Evolutionary conservation across 2,113 vertebrate genomes (phyloP).

Genomic region (Sander lucioperca): DNA sequence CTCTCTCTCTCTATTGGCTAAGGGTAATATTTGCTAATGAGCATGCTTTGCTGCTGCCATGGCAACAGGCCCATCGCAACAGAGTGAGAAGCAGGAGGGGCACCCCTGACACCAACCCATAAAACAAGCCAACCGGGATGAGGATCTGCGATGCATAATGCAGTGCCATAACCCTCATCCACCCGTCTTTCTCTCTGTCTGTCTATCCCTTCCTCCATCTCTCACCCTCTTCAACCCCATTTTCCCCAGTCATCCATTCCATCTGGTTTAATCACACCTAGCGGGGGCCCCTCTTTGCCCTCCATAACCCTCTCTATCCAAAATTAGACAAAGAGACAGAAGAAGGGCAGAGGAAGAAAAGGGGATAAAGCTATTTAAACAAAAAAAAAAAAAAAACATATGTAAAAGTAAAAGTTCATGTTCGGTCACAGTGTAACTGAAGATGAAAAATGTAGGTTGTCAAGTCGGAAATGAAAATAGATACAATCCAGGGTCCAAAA

Average conservation of each 20-base stretch:
- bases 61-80: constrained; percentile 65
- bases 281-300: constrained; percentile 8
- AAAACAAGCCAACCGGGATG: constrained; percentile 56
- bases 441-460: constrained; percentile 28
- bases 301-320: neutral
- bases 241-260: constrained; percentile 39
- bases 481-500: constrained; percentile 27
- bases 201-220: constrained; percentile 5
- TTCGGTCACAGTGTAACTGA: constrained; percentile 2
- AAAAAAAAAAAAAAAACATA: too few species aligned
- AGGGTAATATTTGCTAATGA: constrained; percentile 72
- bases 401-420: constrained; percentile 5
- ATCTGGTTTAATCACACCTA: constrained; percentile 66
- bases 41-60: constrained; percentile 69
- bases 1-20: constrained; percentile 1
- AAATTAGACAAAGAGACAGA: constrained; percentile 12
- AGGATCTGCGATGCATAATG: constrained; percentile 76
- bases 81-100: constrained; percentile 63
- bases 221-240: neutral
- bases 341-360: constrained; percentile 1
- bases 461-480: constrained; percentile 17
- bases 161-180: constrained; percentile 63
- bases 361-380: neutral
- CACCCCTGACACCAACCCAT: constrained; percentile 69
- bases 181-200: neutral